Conservation (phyloP, 2,888 invertebrate genomes). For the Trachelus troglodyta region DNA sequence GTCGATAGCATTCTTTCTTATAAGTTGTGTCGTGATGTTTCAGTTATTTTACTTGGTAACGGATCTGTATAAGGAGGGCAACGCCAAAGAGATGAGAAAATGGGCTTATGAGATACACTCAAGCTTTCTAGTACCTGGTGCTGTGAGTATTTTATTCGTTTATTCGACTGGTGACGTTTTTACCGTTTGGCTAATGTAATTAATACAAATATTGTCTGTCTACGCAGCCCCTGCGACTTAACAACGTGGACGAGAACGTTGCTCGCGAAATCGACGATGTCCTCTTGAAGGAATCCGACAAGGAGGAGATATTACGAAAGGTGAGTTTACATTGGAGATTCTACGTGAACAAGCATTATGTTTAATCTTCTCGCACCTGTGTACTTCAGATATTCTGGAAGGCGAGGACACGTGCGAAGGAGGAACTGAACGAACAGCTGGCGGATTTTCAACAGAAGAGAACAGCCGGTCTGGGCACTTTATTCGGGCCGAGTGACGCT, state of each 20-base stretch:
- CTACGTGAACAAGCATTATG: neutral
- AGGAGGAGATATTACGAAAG: slow-evolving; percentile 88
- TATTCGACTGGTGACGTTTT: slow-evolving; percentile 8
- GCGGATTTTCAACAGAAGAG: slow-evolving; percentile 90
- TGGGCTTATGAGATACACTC: slow-evolving; percentile 99
- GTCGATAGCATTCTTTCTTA: neutral
- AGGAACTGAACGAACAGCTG: slow-evolving; percentile 83
- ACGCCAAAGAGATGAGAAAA: slow-evolving; percentile 90
- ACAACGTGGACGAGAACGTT: slow-evolving; percentile 86
- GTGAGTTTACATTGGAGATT: slow-evolving; percentile 63
- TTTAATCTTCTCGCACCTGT: neutral
- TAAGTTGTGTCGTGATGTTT: slow-evolving; percentile 36
- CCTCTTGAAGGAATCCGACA: slow-evolving; percentile 84
- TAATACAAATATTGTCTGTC: slow-evolving; percentile 27
- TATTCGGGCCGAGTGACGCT: slow-evolving; percentile 89
- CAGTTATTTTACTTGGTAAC: slow-evolving; percentile 90
- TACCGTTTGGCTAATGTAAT: slow-evolving; percentile 7
- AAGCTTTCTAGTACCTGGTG: slow-evolving; percentile 91
- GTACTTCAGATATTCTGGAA: slow-evolving; percentile 80
- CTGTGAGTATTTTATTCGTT: slow-evolving; percentile 71
- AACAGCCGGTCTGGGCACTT: slow-evolving; percentile 87
- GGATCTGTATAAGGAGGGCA: slow-evolving; percentile 88
- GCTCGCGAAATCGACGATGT: slow-evolving; percentile 92
- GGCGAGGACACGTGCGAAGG: slow-evolving; percentile 85
- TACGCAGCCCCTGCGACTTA: slow-evolving; percentile 81